Conservation (phyloP, 1,140 invertebrate genomes). For the Panonychus citri region DNA sequence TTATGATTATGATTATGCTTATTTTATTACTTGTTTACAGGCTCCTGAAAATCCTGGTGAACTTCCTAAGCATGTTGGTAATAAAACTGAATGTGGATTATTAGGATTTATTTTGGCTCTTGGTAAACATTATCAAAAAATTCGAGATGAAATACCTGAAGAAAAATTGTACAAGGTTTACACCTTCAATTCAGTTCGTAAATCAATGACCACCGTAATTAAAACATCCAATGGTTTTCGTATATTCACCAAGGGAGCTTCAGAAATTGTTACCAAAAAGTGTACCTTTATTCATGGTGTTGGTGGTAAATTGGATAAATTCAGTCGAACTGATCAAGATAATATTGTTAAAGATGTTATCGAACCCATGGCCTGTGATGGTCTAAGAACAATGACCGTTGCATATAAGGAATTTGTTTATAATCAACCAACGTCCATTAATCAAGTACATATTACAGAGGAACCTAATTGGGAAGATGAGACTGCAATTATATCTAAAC, state of each 20-base stretch:
- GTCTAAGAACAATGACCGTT: conserved; percentile 83
- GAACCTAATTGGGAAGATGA: conserved; percentile 98
- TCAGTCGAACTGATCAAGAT: conserved; percentile 76
- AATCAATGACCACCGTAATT: conserved; percentile 95
- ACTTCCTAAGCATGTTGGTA: conserved; percentile 81
- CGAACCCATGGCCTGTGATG: conserved; percentile 97
- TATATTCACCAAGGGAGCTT: conserved; percentile 92
- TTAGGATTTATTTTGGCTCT: conserved; percentile 79
- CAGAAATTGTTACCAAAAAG: conserved; percentile 96
- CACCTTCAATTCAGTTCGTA: conserved; percentile 95
- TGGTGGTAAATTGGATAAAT: conserved; percentile 68
- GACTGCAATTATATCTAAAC: conserved; percentile 64
- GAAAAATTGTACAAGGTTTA: conserved; percentile 84
- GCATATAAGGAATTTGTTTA: conserved; percentile 80
- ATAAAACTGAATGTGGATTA: conserved; percentile 96
- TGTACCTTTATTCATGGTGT: conserved; percentile 87
- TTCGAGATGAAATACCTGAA: conserved; percentile 67
- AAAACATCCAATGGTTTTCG: conserved; percentile 55
- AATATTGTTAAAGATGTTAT: conserved; percentile 80
- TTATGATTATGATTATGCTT: no score
- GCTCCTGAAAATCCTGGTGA: conserved; percentile 53
- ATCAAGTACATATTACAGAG: conserved; percentile 48
- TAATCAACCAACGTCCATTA: conserved; percentile 32
- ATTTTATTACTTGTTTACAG: conserved; percentile 23
- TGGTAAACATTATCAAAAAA: conserved; percentile 70